These are phyloP conservation scores for Cotesia chilonis DNA, from an alignment of 1,140 invertebrate genomes.

Conservation along the genomic window DNA sequence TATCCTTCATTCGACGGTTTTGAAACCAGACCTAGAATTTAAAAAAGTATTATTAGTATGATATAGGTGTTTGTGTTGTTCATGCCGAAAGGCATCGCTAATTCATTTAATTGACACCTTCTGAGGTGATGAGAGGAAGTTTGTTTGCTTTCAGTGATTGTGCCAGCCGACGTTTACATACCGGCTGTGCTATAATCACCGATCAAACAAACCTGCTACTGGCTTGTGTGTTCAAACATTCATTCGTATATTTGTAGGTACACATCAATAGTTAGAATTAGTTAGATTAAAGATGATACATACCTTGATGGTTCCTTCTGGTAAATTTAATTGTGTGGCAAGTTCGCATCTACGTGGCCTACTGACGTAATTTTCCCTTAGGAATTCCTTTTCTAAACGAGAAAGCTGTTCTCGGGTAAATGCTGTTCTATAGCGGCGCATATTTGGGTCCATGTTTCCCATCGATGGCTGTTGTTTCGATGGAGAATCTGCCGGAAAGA, in stretches of 20 bases:
- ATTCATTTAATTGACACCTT: constrained; percentile 32
- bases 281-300: constrained; percentile 30
- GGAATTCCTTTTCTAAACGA: constrained; percentile 96
- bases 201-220: constrained; percentile 50
- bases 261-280: constrained; percentile 5
- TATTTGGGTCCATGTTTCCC: constrained; percentile 70
- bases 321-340: constrained; percentile 90
- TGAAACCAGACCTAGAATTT: constrained; percentile 94
- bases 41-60: constrained; percentile 27
- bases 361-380: constrained; percentile 97
- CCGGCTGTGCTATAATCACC: constrained; percentile 50
- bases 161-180: constrained; percentile 3
- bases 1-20: constrained; percentile 99
- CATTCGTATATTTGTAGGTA: not conserved
- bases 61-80: constrained; percentile 18
- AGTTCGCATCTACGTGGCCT: constrained; percentile 93
- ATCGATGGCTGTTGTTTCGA: constrained; percentile 47
- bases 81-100: constrained; percentile 18
- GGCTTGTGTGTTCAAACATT: constrained; percentile 26
- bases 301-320: constrained; percentile 99
- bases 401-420: constrained; percentile 95
- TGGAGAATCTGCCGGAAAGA: constrained; percentile 21
- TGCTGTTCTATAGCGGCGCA: constrained; percentile 94
- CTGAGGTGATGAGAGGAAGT: not conserved
- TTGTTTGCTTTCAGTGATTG: constrained; percentile 47